Conservation (phyloP, 1,140 invertebrate species). For the Bactericera cockerelli region DNA sequence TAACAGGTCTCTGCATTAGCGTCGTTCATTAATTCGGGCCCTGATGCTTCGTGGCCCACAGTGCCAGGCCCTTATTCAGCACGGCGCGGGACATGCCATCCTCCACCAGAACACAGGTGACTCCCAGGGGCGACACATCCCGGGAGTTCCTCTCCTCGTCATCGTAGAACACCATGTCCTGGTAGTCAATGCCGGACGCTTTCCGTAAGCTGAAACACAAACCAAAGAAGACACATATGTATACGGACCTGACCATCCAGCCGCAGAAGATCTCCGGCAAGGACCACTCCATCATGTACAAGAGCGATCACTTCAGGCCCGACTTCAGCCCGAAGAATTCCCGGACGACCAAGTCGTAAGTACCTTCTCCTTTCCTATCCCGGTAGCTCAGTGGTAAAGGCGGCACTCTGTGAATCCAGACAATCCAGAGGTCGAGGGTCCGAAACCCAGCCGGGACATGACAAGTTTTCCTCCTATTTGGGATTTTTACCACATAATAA, state of each 20-base stretch:
- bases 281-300: constrained; percentile 58
- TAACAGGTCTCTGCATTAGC: too few relatives aligned
- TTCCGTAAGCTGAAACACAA: constrained; percentile 12
- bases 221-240: too few relatives aligned
- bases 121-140: constrained; percentile 38
- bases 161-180: constrained; percentile 57
- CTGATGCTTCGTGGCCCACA: not conserved
- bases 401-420: too few relatives aligned
- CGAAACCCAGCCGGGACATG: too few relatives aligned
- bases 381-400: too few relatives aligned
- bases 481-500: too few relatives aligned
- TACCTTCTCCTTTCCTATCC: too few relatives aligned
- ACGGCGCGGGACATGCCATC: constrained; percentile 32
- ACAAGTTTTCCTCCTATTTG: too few relatives aligned
- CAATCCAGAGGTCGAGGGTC: too few relatives aligned
- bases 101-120: constrained; percentile 37
- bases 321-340: constrained; percentile 46
- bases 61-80: not conserved
- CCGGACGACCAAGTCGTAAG: not conserved
- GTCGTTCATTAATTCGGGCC: too few relatives aligned
- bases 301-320: constrained; percentile 76
- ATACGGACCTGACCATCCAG: constrained; percentile 78
- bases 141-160: constrained; percentile 45
- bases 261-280: constrained; percentile 55
- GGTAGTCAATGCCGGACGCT: constrained; percentile 35